Conservation (phyloP, 2,797 vertebrate genomes). For the Xyrichtys novacula region DNA sequence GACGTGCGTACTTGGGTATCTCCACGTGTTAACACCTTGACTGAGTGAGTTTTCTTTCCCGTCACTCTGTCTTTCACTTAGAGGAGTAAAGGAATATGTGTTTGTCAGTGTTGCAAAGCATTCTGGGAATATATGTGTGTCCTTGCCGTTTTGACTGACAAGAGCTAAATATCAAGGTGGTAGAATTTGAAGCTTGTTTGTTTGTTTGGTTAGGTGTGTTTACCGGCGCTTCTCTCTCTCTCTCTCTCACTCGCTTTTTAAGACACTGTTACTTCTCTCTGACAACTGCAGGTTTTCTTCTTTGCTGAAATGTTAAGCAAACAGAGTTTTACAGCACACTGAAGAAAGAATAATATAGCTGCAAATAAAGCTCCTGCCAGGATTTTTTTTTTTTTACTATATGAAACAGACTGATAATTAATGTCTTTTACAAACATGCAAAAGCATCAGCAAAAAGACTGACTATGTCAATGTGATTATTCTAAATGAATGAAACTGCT, state of each 20-base stretch:
- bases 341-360: not conserved
- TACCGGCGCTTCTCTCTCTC: not conserved
- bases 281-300: not conserved
- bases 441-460: no score
- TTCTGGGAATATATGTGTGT: constrained; percentile 30
- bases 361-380: not conserved
- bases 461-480: no score
- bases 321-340: not conserved
- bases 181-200: constrained; percentile 4
- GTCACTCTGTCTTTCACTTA: constrained; percentile 18
- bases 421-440: no score
- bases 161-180: not conserved
- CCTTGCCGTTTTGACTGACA: constrained; percentile 5
- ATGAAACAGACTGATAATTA: no score
- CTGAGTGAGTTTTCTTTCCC: constrained; percentile 22
- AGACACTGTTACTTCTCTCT: not conserved
- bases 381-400: no score
- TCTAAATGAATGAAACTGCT: no score
- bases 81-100: not conserved
- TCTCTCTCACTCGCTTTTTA: not conserved
- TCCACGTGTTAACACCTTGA: constrained; percentile 17
- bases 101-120: constrained; percentile 20
- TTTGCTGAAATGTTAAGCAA: not conserved
- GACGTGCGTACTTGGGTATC: constrained; percentile 11
- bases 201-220: constrained; percentile 10